Evolutionary conservation across 2,113 vertebrate genomes (phyloP), one percentile per base, ranked within the genome.

Genomic region (Nibea coibor): DNA sequence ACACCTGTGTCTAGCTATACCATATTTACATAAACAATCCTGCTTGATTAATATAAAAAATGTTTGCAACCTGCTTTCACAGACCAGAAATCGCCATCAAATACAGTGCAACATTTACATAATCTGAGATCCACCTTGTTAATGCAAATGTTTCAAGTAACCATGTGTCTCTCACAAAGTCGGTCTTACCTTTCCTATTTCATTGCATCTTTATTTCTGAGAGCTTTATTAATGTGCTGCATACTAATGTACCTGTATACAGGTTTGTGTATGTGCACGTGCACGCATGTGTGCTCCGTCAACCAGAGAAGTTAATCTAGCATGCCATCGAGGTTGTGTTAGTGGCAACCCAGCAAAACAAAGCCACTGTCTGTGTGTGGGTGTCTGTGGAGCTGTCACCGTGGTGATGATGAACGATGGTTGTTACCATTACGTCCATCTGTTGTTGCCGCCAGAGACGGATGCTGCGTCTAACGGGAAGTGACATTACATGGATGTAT

Each of bases 381-480:
- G 63, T 75, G 83, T 79, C 7, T 78, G 67, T 76, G 83, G 59
- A 78, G 72, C 83, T 90, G 89, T 89, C 92, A 90, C 68, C 22
- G 3, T 26, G 65, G 82, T 79, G 78, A 93, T 87, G 89, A 93
- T 91, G 87, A 94, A 92, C 75, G 86, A 93, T 90, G 87, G 85
- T 84, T 84, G 88, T 89, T 92, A 83, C 86, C 66, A 85, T 84
- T 85, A 86, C 51, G 75, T 93, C 92, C 93, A 94, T 92, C 92
- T 95, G 93, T 88, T 91, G 85, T 69, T 79, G 87, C 85, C 59
- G 17, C 86, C 59, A 81, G 89, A 89, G 89, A 93, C 80, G 77
- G 83, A 91, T 92, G 87, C 87, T 78, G 70, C 43, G 43, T 86
- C 72, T 91, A 93, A 89, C 57, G 57, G 79, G 87, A 85, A 89